Evolutionary conservation across 1,140 invertebrate genomes (phyloP).

Genomic region (Caenorhabditis inopinata): DNA sequence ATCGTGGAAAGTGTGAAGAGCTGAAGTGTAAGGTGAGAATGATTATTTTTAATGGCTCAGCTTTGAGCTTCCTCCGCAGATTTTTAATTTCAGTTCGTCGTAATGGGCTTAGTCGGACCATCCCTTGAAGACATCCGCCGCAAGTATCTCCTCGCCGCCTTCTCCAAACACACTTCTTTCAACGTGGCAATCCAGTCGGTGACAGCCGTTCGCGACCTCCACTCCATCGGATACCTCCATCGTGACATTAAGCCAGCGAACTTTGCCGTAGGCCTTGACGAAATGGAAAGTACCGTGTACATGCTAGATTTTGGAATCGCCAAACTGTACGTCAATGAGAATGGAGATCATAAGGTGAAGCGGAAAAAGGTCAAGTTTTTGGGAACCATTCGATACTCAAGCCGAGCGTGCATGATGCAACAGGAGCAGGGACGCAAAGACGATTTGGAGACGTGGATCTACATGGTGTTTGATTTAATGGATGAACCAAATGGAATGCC

Average conservation of each 20-base stretch:
- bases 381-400: slow-evolving; percentile 37
- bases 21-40: background rate
- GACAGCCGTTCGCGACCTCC: slow-evolving; percentile 40
- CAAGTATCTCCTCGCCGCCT: slow-evolving; percentile 17
- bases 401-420: slow-evolving; percentile 18
- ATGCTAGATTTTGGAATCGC: slow-evolving; percentile 46
- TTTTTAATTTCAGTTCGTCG: slow-evolving; percentile 28
- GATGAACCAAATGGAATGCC: slow-evolving; percentile 4
- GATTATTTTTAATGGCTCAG: no score
- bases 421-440: slow-evolving; percentile 42
- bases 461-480: slow-evolving; percentile 39
- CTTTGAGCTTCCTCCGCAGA: no score
- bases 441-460: slow-evolving; percentile 44
- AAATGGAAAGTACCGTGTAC: background rate
- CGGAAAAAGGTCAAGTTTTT: slow-evolving; percentile 34
- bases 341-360: background rate
- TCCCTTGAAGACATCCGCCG: slow-evolving; percentile 40
- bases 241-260: slow-evolving; percentile 42
- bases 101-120: slow-evolving; percentile 42
- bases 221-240: slow-evolving; percentile 44
- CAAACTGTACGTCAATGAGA: slow-evolving; percentile 5
- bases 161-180: slow-evolving; percentile 28
- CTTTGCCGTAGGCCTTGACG: slow-evolving; percentile 6
- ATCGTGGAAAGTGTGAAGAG: slow-evolving; percentile 26
- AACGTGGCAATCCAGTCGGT: slow-evolving; percentile 35